Base-by-base conservation (phyloP, 1,140 invertebrate genomes). In the Sminthurides bifidus region DNA sequence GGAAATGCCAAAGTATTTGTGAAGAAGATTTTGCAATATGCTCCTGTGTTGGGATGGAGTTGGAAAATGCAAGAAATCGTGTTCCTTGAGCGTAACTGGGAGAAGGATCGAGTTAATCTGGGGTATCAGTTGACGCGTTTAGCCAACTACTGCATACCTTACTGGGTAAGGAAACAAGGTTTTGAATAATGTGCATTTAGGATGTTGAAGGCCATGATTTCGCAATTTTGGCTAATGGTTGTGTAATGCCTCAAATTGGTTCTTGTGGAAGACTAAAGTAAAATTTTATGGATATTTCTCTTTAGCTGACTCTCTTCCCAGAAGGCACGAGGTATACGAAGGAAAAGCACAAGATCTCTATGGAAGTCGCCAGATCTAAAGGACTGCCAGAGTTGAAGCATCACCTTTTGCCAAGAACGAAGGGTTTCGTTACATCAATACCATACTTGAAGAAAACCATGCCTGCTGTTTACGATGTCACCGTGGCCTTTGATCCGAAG, bases 1-100 rank as follows among this genome's bases (percentile, higher is more conserved):
- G 88, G 87, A 87, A 91, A 91, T 71, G 90, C 87, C 61, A 95
- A 95, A 79, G 87, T 91, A 10, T 93, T 90, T 74, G 87, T 87
- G 6, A 97, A 97, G 74, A 88, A 92, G 70, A 81, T 83, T 4
- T 52, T 64, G 1, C 71, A 70, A 52, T 76, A 72, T 52, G 71
- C 79, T 12, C 78, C 78, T n/a, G 67, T 78, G 4, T 71, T 59
- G 44, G 78, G 78, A 24, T 79, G 78, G 78, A 70, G 71, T 1
- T 79, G 77, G 76, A 68, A 71, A 45, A 77, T 78, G 59, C 74
- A 72, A 40, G 78, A 79, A 61, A 73, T 73, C 54, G 73, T 78
- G 37, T 79, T 79, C 63, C 60, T 79, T 12, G 73, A 76, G 60
- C 67, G 78, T 30, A 69, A 76, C 52, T 78, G 76, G 76, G 70